phyloP scores from a whole-genome alignment of 2,113 vertebrate species.

The Drymodes brunneopygia region DNA sequence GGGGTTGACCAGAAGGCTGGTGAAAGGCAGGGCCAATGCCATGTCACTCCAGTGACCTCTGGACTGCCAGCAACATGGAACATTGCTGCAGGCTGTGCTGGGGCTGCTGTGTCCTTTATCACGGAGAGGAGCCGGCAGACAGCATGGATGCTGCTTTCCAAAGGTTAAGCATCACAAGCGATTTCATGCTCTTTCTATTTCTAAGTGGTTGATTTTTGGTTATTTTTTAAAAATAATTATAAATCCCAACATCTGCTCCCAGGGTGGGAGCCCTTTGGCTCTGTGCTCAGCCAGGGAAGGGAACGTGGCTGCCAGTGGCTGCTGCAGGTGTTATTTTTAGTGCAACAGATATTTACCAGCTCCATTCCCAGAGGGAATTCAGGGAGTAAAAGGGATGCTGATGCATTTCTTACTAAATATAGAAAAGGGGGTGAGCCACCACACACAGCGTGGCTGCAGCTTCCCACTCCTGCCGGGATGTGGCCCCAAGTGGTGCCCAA shows the following conservation, averaged over 20 bases:
- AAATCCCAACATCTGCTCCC: not conserved
- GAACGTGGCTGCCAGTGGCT: not conserved
- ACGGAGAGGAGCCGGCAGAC: accelerated
- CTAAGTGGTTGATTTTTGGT: not conserved
- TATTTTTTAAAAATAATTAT: not conserved
- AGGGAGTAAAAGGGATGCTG: conserved; percentile 16
- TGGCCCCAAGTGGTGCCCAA: not conserved
- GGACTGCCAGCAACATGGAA: not conserved
- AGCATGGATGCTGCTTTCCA: not conserved
- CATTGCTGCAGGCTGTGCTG: not conserved
- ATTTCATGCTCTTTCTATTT: not conserved
- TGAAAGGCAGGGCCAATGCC: not conserved
- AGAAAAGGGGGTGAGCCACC: not conserved
- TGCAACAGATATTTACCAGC: conserved; percentile 15
- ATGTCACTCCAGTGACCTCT: not conserved
- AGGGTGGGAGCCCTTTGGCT: not conserved
- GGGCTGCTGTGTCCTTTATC: not conserved
- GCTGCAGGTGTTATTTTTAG: conserved; percentile 29
- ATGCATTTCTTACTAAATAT: conserved; percentile 20
- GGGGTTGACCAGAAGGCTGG: not conserved
- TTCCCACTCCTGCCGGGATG: accelerated
- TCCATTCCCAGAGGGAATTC: not conserved
- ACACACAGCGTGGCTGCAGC: not conserved
- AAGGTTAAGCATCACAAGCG: not conserved
- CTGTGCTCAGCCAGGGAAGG: conserved; percentile 8